A percentile compares a stretch with the other conserved stretches of the same genome.
These are phyloP conservation scores for Philonicus albiceps DNA, from an alignment of 2,888 invertebrate genomes.

Conservation along the genomic window DNA sequence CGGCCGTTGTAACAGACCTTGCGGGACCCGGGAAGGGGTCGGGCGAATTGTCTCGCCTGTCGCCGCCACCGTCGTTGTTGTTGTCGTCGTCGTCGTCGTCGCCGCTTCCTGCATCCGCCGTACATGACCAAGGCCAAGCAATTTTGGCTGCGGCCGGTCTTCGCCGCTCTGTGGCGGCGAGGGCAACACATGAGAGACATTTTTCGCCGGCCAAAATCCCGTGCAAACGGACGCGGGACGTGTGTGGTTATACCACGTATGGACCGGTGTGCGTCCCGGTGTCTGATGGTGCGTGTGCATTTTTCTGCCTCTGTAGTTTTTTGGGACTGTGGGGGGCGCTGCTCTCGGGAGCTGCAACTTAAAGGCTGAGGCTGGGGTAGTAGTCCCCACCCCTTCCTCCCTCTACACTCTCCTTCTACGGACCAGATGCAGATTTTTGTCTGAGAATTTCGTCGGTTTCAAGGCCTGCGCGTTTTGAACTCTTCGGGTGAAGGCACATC, in stretches of 20 bases:
- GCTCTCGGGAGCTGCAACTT: not conserved
- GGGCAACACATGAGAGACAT: not conserved
- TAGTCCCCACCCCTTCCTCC: not conserved
- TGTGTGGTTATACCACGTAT: not conserved
- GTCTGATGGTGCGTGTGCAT: constrained; percentile 42
- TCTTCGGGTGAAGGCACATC: constrained; percentile 12
- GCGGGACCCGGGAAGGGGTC: not conserved
- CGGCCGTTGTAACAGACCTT: too few species aligned
- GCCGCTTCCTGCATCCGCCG: constrained; percentile 36
- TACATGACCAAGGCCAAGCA: constrained; percentile 55
- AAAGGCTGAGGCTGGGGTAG: not conserved
- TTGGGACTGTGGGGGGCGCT: constrained; percentile 12
- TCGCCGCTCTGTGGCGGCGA: constrained; percentile 11
- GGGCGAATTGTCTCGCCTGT: constrained; percentile 17
- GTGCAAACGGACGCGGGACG: not conserved
- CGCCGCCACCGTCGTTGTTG: too few species aligned
- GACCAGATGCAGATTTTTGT: constrained; percentile 42
- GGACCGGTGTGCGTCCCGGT: not conserved
- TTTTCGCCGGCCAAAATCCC: not conserved
- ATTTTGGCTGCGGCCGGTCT: constrained; percentile 55
- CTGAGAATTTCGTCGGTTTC: constrained; percentile 41
- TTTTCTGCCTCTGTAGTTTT: constrained; percentile 41
- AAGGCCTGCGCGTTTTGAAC: constrained; percentile 38
- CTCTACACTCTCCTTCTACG: too few species aligned
- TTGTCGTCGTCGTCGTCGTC: too few species aligned